phyloP scores from a whole-genome alignment of 1,140 invertebrate species.

The Zaprionus tsacasi region DNA sequence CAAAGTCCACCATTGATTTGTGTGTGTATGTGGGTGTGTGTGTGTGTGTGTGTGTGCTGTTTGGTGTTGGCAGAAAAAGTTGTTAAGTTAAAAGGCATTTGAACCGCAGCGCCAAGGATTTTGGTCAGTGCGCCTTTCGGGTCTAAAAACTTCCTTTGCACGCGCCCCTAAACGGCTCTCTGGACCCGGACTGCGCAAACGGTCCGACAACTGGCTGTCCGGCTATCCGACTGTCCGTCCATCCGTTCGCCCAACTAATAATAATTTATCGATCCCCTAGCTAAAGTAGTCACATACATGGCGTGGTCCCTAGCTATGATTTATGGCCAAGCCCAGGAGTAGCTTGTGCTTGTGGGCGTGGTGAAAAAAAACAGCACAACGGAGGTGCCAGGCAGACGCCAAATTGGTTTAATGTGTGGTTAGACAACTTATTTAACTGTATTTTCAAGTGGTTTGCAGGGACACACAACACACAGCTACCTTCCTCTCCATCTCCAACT shows the following conservation, averaged over 20 bases:
- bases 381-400: conserved; percentile 74
- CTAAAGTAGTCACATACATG: conserved; percentile 79
- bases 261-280: conserved; percentile 83
- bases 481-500: conserved; percentile 3
- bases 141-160: conserved; percentile 77
- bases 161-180: conserved; percentile 41
- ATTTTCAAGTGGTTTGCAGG: conserved; percentile 76
- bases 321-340: conserved; percentile 64
- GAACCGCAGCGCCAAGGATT: conserved; percentile 77
- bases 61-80: conserved; percentile 81
- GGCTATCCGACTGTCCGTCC: not conserved
- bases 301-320: conserved; percentile 65
- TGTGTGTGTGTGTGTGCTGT: conserved; percentile 36
- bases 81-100: conserved; percentile 84
- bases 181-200: conserved; percentile 10
- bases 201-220: not conserved
- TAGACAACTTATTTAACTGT: conserved; percentile 81
- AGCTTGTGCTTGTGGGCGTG: conserved; percentile 38
- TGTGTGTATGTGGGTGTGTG: conserved; percentile 31
- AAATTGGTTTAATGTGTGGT: conserved; percentile 82
- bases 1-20: conserved; percentile 77
- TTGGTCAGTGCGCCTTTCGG: conserved; percentile 68
- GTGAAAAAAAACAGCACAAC: conserved; percentile 30
- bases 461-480: conserved; percentile 34
- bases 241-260: conserved; percentile 74